Evolutionary conservation across 53 echinoderm and acorn worm genomes (phyloP).

Genomic region (Luidia sarsii): DNA sequence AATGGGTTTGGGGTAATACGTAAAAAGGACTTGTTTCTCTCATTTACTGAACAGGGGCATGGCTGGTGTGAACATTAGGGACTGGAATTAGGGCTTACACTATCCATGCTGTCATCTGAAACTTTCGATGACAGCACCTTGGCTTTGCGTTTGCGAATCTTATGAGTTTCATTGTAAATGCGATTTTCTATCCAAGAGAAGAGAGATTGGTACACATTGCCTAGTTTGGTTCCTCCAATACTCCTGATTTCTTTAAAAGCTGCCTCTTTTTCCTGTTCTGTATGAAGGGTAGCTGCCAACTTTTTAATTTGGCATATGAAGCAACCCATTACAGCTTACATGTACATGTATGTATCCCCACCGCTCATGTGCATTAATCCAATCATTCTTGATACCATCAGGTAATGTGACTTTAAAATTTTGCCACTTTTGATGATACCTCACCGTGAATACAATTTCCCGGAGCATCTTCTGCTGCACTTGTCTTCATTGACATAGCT

Average conservation of each 20-base stretch:
- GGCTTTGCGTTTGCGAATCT: slow-evolving; percentile 65
- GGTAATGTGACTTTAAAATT: slow-evolving; percentile 58
- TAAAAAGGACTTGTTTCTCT: too few relatives aligned
- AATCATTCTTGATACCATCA: slow-evolving; percentile 11
- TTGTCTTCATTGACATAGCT: slow-evolving; percentile 37
- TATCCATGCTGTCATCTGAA: slow-evolving; percentile 21
- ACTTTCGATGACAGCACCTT: slow-evolving; percentile 54
- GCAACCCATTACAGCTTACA: background rate
- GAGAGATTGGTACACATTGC: slow-evolving; percentile 59
- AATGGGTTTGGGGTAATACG: too few relatives aligned
- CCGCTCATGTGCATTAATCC: slow-evolving; percentile 42
- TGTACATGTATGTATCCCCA: slow-evolving; percentile 19
- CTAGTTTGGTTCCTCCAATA: slow-evolving; percentile 61
- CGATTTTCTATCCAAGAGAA: slow-evolving; percentile 63
- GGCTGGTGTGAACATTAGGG: too few relatives aligned
- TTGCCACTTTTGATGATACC: slow-evolving; percentile 57
- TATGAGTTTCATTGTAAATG: slow-evolving; percentile 63
- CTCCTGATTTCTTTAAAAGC: slow-evolving; percentile 62
- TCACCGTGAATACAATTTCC: slow-evolving; percentile 66
- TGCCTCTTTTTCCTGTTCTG: too few relatives aligned
- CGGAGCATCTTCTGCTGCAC: slow-evolving; percentile 19
- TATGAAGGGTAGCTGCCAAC: too few relatives aligned
- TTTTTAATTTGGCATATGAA: background rate
- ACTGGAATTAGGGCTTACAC: too few relatives aligned
- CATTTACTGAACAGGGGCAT: too few relatives aligned